Evolutionary conservation across 2,888 invertebrate genomes (phyloP), one percentile per base, ranked within the genome.

Genomic region (Sinelater perroti): DNA sequence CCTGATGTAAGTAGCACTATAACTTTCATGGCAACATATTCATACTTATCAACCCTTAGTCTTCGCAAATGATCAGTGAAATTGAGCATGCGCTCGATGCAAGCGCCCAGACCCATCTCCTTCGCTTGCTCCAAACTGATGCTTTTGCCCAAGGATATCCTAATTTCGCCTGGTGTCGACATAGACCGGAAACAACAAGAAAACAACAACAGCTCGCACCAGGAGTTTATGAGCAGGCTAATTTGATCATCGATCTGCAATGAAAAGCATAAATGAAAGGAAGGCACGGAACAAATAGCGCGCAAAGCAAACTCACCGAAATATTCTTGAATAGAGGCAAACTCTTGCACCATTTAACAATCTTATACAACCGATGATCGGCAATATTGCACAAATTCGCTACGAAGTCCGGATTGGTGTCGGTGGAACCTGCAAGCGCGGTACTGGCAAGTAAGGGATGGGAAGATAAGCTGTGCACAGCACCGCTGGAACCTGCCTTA

Each of bases 301-400:
- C n/a, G n/a, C n/a, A n/a, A n/a, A n/a, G 5, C 5, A n/a, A n/a
- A 79, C 86, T 83, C 72, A 94, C 94, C 71, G 95, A 93, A 70
- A 97, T 96, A 79, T 95, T 94, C 77, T 96, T 95, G 77, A 97
- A 97, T 17, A 97, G 85, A 10, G 97, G 97, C 76, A 97, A 81
- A 78, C 95, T 96, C 78, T 97, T 94, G 82, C 97, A 97, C 97
- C 97, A 97, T 76, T 97, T 95, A 62, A 97, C 97, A 68, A 97
- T 95, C 82, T 97, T 95, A 78, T 97, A 97, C 11, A 97, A 85
- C 40, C 97, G 84, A 78, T 96, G 93, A 78, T 97, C 97, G 36
- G 97, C 97, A 60, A 95, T 95, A 75, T 93, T 92, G 82, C 94
- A 95, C 72, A 95, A 83, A 79, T 93, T 93, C 1, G 93, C 92